These are phyloP conservation scores for Aptenodytes forsteri DNA, from an alignment of 2,113 vertebrate species.

Conservation along the genomic window DNA sequence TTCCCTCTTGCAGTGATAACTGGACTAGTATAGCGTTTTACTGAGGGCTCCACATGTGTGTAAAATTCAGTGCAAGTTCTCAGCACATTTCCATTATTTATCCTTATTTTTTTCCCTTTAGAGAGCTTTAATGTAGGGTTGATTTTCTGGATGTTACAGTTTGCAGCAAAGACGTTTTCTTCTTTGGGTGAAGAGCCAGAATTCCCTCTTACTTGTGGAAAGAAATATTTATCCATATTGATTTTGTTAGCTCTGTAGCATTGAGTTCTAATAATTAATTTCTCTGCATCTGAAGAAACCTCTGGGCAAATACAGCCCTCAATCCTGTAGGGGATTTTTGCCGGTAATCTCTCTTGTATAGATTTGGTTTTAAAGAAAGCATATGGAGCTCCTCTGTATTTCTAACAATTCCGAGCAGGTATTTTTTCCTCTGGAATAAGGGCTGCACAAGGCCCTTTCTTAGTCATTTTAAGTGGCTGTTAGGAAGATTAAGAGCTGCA, in stretches of 20 bases:
- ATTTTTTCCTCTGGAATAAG: not conserved
- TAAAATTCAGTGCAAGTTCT: not conserved
- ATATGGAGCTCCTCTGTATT: not conserved
- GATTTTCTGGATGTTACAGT: not conserved
- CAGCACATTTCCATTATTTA: not conserved
- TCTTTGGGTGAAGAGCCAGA: not conserved
- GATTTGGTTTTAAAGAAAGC: conserved; percentile 33
- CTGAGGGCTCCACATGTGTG: not conserved
- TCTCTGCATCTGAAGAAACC: conserved; percentile 36
- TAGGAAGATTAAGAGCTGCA: conserved; percentile 31
- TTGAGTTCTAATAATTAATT: conserved; percentile 54
- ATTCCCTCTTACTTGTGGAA: not conserved
- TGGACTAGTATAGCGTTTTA: not conserved
- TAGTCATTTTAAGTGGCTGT: conserved; percentile 8
- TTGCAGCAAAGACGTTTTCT: not conserved
- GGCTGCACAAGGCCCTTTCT: not conserved
- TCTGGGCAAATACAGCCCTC: conserved; percentile 41
- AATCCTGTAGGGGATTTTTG: conserved; percentile 25
- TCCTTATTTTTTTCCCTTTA: not conserved
- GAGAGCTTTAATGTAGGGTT: not conserved
- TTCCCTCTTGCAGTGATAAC: not conserved
- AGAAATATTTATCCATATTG: conserved; percentile 36
- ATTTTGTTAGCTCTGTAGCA: conserved; percentile 34
- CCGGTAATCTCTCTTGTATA: conserved; percentile 1
- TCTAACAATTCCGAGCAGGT: conserved; percentile 7